Conservation (phyloP, 2,888 invertebrate species). For the Philonicus albiceps region DNA sequence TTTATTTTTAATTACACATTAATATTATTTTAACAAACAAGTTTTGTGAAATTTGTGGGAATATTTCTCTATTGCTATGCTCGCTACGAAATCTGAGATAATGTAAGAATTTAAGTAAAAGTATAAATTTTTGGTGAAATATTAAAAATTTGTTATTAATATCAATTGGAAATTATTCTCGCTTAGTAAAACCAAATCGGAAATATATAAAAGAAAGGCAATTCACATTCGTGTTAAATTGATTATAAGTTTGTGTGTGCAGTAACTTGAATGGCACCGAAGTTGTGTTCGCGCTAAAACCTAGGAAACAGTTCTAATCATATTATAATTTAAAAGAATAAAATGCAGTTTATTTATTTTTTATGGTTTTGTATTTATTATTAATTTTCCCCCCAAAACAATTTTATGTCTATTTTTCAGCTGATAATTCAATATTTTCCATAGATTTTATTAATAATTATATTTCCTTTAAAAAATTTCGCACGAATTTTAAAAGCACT, state of each 20-base stretch:
- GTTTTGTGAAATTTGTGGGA: background rate
- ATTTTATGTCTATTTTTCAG: background rate
- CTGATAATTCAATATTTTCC: background rate
- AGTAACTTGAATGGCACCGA: slow-evolving; percentile 15
- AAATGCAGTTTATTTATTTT: slow-evolving; percentile 24
- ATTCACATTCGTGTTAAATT: background rate
- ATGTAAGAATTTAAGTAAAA: background rate
- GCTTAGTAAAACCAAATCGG: background rate
- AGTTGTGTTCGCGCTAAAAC: slow-evolving; percentile 29
- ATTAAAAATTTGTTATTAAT: background rate
- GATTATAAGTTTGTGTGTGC: background rate
- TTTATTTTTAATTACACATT: background rate
- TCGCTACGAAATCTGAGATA: background rate
- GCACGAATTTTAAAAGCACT: too few relatives aligned
- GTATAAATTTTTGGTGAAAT: background rate
- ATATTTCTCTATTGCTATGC: background rate
- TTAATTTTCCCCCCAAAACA: background rate
- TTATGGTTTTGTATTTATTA: background rate
- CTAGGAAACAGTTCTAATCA: slow-evolving; percentile 31
- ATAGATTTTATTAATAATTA: too few relatives aligned
- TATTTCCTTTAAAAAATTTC: background rate
- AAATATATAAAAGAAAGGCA: background rate
- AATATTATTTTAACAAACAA: background rate
- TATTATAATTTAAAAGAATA: slow-evolving; percentile 29
- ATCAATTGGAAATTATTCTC: background rate